Conservation (phyloP, 2,113 vertebrate species). For the Python bivittatus region DNA sequence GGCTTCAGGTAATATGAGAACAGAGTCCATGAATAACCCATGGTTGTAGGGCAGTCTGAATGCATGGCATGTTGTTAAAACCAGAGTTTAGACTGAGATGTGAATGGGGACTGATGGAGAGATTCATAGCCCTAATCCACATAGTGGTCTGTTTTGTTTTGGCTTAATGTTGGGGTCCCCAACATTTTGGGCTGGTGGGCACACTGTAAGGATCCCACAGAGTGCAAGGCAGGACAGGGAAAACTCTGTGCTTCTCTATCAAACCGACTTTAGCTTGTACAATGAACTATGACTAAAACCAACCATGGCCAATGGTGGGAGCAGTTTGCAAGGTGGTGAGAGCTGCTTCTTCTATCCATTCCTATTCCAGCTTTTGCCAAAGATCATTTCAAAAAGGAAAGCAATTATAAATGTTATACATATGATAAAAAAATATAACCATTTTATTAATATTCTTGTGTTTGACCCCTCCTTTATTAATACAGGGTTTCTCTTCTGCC, state of each 20-base stretch:
- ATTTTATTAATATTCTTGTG: not conserved
- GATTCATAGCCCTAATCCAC: not conserved
- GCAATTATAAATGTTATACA: not conserved
- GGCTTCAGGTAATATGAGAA: not conserved
- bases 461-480: not conserved
- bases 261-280: too few species aligned
- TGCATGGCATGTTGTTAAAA: not conserved
- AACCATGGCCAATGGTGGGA: not conserved
- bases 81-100: not conserved
- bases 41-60: not conserved
- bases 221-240: not conserved
- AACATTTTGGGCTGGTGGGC: not conserved
- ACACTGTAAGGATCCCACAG: not conserved
- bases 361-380: conserved; percentile 29
- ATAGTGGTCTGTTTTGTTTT: not conserved
- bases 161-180: not conserved
- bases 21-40: not conserved
- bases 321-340: fast-evolving
- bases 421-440: not conserved
- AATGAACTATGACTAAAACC: too few species aligned
- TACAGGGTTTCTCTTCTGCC: not conserved
- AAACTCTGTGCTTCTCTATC: not conserved
- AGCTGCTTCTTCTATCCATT: not conserved
- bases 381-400: conserved; percentile 25
- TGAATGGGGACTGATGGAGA: not conserved